These are phyloP conservation scores for Neostethus bicornis DNA, from an alignment of 2,797 vertebrate genomes.

Conservation along the genomic window DNA sequence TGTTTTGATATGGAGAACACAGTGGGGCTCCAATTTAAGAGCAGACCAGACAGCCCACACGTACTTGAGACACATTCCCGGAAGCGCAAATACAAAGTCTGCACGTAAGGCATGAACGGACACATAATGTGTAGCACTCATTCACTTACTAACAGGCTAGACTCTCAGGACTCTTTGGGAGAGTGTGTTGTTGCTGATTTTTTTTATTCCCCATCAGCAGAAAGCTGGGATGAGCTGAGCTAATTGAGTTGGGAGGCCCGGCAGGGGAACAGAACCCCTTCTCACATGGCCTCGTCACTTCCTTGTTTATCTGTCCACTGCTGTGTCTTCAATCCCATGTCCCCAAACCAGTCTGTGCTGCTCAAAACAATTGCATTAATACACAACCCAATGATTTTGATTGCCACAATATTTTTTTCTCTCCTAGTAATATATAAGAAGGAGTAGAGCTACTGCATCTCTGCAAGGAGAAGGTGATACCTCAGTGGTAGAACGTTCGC, in stretches of 20 bases:
- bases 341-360: conserved; percentile 51
- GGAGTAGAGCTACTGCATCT: too few species aligned
- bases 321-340: conserved; percentile 49
- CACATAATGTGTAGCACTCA: conserved; percentile 59
- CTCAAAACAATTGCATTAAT: conserved; percentile 26
- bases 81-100: conserved; percentile 52
- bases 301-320: conserved; percentile 67
- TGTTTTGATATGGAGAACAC: conserved; percentile 69
- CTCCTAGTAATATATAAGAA: conserved; percentile 1
- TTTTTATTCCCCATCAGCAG: conserved; percentile 73
- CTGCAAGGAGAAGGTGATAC: too few species aligned
- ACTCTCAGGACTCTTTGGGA: conserved; percentile 66
- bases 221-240: conserved; percentile 77
- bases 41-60: conserved; percentile 51
- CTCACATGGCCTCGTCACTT: conserved; percentile 67
- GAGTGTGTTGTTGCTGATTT: conserved; percentile 66
- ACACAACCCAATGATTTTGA: conserved; percentile 19
- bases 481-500: too few species aligned
- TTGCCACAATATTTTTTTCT: conserved; percentile 3
- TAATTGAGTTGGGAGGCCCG: conserved; percentile 82
- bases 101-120: conserved; percentile 54
- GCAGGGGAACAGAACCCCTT: conserved; percentile 62
- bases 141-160: conserved; percentile 64
- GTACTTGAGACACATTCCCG: conserved; percentile 11
- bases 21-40: conserved; percentile 65